These are phyloP conservation scores for Cyclina sinensis DNA, from an alignment of 1,140 invertebrate species.

Conservation along the genomic window DNA sequence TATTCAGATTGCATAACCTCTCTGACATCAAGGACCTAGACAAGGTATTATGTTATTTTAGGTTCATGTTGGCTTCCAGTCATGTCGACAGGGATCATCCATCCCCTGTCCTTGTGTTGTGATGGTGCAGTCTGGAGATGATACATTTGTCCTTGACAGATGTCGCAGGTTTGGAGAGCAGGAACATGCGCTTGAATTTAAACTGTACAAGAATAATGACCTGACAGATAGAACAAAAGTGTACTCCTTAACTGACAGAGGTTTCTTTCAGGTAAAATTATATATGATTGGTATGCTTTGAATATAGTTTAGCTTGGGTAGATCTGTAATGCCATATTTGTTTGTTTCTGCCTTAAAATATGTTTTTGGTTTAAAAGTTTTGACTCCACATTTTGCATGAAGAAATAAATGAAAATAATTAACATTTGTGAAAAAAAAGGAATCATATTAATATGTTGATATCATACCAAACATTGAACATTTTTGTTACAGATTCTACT, in stretches of 20 bases:
- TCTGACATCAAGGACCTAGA: no score
- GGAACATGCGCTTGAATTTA: not conserved
- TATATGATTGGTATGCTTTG: no score
- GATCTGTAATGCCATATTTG: no score
- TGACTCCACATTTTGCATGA: no score
- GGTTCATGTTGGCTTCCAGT: conserved; percentile 55
- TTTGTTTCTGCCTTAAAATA: no score
- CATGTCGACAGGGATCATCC: not conserved
- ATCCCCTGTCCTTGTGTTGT: conserved; percentile 33
- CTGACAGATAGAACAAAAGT: not conserved
- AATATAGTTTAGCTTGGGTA: no score
- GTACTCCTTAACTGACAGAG: not conserved
- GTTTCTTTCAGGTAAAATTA: conserved; percentile 1
- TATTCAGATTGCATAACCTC: no score
- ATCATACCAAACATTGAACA: not conserved
- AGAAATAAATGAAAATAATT: no score
- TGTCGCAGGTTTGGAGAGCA: conserved; percentile 24
- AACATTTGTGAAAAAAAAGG: no score
- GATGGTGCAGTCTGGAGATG: conserved; percentile 34
- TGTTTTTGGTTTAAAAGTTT: no score
- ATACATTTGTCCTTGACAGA: conserved; percentile 39
- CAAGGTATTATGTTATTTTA: no score
- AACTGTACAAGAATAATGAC: conserved; percentile 12
- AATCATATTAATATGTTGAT: no score
- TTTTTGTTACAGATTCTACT: conserved; percentile 41